Evolutionary conservation across 2,797 vertebrate species (phyloP).

Genomic region (Falco novaeseelandiae): DNA sequence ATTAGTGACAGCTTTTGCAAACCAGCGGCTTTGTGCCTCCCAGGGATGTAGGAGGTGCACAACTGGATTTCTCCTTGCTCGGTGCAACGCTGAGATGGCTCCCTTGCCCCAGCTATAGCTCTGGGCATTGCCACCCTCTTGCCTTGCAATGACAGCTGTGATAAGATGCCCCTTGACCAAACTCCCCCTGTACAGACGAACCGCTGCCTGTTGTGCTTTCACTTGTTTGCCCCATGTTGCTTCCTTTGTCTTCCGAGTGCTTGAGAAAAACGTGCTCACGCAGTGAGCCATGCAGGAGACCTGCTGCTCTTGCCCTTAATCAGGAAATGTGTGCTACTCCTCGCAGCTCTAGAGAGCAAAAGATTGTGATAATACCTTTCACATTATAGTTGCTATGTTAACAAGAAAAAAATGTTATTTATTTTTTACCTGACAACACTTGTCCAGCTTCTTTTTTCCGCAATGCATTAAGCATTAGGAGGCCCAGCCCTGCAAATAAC

Average conservation of each 20-base stretch:
- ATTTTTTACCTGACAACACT: background rate
- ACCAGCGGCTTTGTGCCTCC: background rate
- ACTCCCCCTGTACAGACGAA: background rate
- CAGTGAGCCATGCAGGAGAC: background rate
- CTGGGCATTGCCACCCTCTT: background rate
- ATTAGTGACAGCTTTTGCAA: background rate
- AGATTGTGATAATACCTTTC: background rate
- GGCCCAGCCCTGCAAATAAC: background rate
- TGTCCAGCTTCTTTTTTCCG: background rate
- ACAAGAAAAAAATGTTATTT: background rate
- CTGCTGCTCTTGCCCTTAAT: slow-evolving; percentile 6
- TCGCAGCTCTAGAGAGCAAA: background rate
- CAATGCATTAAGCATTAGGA: background rate
- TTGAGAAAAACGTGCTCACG: background rate
- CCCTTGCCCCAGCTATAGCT: background rate
- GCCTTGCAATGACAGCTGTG: background rate
- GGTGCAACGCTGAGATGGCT: accelerated
- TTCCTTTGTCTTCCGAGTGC: background rate
- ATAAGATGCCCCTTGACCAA: background rate
- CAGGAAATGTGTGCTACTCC: background rate
- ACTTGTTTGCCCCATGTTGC: background rate
- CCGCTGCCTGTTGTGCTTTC: background rate
- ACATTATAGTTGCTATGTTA: background rate
- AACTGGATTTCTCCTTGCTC: background rate
- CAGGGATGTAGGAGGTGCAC: background rate